Percentiles rank a stretch among this genome's conserved stretches.
Evolutionary conservation across 2,797 vertebrate genomes (phyloP).

Genomic region (Todus mexicanus): DNA sequence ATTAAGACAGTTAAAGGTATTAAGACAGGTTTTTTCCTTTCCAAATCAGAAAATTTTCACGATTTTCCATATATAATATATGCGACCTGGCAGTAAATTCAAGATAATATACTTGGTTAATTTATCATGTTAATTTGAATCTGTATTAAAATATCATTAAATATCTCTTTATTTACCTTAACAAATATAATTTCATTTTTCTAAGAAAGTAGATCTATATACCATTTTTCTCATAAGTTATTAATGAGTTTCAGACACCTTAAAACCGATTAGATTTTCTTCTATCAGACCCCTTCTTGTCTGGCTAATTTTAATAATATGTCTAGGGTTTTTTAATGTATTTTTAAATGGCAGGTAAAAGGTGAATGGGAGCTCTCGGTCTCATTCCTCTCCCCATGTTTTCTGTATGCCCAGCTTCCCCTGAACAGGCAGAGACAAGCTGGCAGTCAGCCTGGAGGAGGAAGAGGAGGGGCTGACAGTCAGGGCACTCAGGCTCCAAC

Average conservation of each 20-base stretch:
- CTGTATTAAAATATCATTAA: neutral
- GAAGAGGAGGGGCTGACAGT: neutral
- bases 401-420: neutral
- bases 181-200: neutral
- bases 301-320: neutral
- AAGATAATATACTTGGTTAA: neutral
- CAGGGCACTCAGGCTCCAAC: neutral
- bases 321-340: neutral
- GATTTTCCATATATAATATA: neutral
- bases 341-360: neutral
- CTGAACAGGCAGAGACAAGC: neutral
- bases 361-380: neutral
- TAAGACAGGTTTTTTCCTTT: neutral
- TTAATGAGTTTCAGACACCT: neutral
- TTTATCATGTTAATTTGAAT: neutral
- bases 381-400: neutral
- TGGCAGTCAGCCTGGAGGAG: constrained; percentile 25
- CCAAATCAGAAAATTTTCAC: neutral
- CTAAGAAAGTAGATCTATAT: neutral
- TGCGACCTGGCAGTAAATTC: neutral
- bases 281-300: neutral
- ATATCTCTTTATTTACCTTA: neutral
- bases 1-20: neutral
- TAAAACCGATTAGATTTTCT: neutral
- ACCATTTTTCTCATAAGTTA: neutral